phyloP scores from a whole-genome alignment of 2,888 invertebrate genomes.

The Sesamia inferens region DNA sequence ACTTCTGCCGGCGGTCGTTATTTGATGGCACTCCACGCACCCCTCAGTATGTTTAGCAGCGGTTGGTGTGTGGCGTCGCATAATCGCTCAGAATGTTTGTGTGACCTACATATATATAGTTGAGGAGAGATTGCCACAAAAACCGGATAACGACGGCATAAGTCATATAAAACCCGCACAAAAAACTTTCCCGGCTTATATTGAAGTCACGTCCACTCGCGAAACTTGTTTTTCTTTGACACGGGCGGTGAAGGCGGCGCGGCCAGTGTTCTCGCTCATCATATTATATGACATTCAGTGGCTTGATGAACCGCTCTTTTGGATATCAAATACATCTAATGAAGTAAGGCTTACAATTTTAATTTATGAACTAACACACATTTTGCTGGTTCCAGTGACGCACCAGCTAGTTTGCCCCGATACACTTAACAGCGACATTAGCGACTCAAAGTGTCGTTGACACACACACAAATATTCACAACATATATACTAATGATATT shows the following conservation, averaged over 20 bases:
- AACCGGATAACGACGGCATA: constrained; percentile 57
- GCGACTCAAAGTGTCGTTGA: neutral
- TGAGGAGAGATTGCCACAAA: constrained; percentile 49
- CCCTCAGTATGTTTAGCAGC: constrained; percentile 16
- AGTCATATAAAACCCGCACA: constrained; percentile 57
- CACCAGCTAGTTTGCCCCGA: neutral
- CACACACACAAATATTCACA: constrained; percentile 8
- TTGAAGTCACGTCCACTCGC: constrained; percentile 27
- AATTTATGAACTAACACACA: neutral
- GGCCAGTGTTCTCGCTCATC: neutral
- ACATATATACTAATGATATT: too few species aligned
- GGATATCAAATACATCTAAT: constrained; percentile 4
- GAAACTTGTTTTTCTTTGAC: constrained; percentile 30
- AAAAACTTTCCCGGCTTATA: constrained; percentile 55
- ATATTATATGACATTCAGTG: constrained; percentile 25
- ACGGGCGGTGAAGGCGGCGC: neutral
- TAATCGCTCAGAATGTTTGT: constrained; percentile 13
- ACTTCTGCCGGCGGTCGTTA: too few species aligned
- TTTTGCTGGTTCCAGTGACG: neutral
- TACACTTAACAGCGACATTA: constrained; percentile 1
- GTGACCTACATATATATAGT: constrained; percentile 48
- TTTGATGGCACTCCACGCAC: constrained; percentile 1
- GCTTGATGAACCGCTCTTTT: constrained; percentile 17
- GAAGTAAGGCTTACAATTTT: neutral
- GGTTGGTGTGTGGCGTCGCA: neutral